Evolutionary conservation across 2,113 vertebrate species (phyloP), one percentile per base, ranked within the genome.

Genomic region (Ochotona princeps): DNA sequence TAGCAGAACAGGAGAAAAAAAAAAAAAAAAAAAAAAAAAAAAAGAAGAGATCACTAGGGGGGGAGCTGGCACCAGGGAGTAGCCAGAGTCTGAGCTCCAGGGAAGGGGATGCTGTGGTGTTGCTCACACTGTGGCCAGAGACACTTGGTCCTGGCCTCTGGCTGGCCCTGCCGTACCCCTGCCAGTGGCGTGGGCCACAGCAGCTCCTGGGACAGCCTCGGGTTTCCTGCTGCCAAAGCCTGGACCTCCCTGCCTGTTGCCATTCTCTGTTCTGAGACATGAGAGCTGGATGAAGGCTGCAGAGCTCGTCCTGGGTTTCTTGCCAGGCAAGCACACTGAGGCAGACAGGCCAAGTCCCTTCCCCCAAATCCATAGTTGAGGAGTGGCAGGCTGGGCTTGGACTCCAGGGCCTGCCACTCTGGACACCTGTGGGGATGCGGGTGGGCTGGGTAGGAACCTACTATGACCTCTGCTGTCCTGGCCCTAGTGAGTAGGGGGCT

Each of bases 381-480:
- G 81, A 65, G 47, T 0, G 4, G 57, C 85, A 60, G 35, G 38
- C 38, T 44, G 38, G 38, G 38, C 38, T 44, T 4, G 38, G 38
- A 44, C 38, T 44, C 38, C 38, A 44, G 38, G 38, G 38, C 38
- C 38, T 44, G 38, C 38, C 38, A 3, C 38, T 44, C 38, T 44
- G 38, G 61, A 65, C 49, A 51, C 61, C 70, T 25, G 51, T 0
- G 0, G 15, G 38, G 7, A 11, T 35, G 2, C 18, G 10, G 15
- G 18, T 18, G 17, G 3, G 38, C 38, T 44, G 44, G 13, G 23
- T 15, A 38, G 54, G n/a, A 17, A 30, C 21, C 8, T 18, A 14
- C 8, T 38, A 2, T 0, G 25, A 9, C 32, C 30, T 44, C 54
- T 20, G 30, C 44, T 44, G 38, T 44, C 1, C 20, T 1, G 0